Conservation (phyloP, 2,113 vertebrate species). For the Nycticryphes semicollaris region DNA sequence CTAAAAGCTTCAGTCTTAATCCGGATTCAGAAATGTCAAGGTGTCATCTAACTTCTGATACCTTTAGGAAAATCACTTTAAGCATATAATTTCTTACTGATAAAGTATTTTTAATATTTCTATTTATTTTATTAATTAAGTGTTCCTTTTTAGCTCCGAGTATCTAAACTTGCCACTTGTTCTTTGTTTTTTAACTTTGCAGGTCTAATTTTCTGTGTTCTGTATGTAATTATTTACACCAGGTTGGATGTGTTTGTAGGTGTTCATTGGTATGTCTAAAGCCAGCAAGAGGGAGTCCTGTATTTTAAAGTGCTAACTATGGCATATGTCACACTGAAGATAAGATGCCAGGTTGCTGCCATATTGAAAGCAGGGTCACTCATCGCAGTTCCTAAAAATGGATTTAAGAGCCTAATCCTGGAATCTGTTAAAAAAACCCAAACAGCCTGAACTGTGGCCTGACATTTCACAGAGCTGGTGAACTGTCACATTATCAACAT, state of each 20-base stretch:
- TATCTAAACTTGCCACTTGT: neutral
- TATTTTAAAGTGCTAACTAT: neutral
- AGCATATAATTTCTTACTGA: neutral
- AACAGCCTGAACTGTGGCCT: neutral
- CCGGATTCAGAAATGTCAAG: neutral
- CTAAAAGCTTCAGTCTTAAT: neutral
- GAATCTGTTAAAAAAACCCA: neutral
- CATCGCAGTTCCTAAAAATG: neutral
- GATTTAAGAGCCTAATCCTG: neutral
- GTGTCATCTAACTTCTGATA: neutral
- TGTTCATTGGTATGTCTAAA: neutral
- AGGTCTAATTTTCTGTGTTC: neutral
- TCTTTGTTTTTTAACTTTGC: neutral
- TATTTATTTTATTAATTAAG: neutral
- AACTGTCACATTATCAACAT: neutral
- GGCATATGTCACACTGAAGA: neutral
- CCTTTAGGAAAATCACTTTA: neutral
- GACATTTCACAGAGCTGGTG: neutral
- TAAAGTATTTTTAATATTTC: neutral
- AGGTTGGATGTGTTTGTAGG: neutral
- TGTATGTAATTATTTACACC: neutral
- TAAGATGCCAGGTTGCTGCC: neutral
- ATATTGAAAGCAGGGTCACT: neutral
- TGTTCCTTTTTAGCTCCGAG: neutral
- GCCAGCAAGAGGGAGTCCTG: neutral